These are phyloP conservation scores for Pristionchus arcanus DNA, from an alignment of 2,888 invertebrate species.

Conservation along the genomic window DNA sequence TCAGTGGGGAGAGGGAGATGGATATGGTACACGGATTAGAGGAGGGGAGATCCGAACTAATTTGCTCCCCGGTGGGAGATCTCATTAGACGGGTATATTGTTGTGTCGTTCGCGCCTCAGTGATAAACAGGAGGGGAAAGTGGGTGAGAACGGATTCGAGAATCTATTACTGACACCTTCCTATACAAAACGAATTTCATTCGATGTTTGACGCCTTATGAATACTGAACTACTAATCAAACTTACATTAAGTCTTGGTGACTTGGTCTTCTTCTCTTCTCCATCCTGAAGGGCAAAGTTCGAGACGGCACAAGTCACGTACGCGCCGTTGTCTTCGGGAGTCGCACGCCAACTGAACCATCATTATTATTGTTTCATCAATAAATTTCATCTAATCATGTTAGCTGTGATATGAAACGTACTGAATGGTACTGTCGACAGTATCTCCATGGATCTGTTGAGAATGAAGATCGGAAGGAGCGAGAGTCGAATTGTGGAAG, in stretches of 20 bases:
- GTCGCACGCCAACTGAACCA: constrained; percentile 69
- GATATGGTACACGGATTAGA: constrained; percentile 50
- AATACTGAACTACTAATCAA: background rate
- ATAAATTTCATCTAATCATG: too few species aligned
- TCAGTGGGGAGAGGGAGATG: background rate
- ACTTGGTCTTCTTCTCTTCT: constrained; percentile 62
- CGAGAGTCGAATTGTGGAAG: constrained; percentile 64
- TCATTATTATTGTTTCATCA: background rate
- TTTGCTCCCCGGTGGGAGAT: constrained; percentile 18
- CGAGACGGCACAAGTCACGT: constrained; percentile 70
- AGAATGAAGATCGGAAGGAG: constrained; percentile 57
- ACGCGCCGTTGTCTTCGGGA: constrained; percentile 73
- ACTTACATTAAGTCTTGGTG: constrained; percentile 71
- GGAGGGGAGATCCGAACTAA: background rate
- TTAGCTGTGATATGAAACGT: too few species aligned
- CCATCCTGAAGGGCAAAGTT: constrained; percentile 72
- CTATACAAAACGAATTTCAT: background rate
- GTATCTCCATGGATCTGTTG: constrained; percentile 59
- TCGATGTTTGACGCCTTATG: background rate
- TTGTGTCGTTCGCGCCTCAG: background rate
- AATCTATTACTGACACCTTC: too few species aligned
- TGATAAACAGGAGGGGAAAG: constrained; percentile 44
- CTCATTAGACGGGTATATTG: constrained; percentile 28
- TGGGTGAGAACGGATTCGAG: too few species aligned
- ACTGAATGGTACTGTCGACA: constrained; percentile 66